These are phyloP conservation scores for Thunnus albacares DNA, from an alignment of 2,797 vertebrate species.

Conservation along the genomic window DNA sequence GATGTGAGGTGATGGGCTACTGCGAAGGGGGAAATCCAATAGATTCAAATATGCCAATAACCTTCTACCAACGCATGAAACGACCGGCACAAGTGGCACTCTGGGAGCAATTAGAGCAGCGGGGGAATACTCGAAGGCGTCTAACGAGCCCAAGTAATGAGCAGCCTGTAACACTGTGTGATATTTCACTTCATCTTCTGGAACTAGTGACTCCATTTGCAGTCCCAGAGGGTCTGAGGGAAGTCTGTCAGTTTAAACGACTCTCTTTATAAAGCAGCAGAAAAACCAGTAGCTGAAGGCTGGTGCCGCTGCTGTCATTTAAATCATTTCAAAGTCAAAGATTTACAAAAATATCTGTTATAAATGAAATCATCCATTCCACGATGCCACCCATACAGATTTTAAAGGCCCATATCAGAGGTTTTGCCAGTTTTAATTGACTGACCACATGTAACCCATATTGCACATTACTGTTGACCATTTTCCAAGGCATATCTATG, in stretches of 20 bases:
- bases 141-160: constrained; percentile 67
- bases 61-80: constrained; percentile 45
- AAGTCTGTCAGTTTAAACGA: constrained; percentile 33
- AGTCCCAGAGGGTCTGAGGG: constrained; percentile 40
- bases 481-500: too few relatives aligned
- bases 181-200: constrained; percentile 60
- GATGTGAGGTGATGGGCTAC: constrained; percentile 16
- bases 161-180: constrained; percentile 46
- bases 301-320: too few relatives aligned
- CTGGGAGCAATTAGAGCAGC: constrained; percentile 73
- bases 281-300: constrained; percentile 3
- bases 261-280: constrained; percentile 5
- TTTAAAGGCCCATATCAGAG: too few relatives aligned
- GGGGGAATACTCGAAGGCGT: constrained; percentile 30
- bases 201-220: constrained; percentile 50
- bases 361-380: not conserved
- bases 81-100: constrained; percentile 36
- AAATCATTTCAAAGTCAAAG: not conserved
- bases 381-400: too few relatives aligned
- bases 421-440: too few relatives aligned
- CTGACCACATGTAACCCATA: too few relatives aligned
- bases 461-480: too few relatives aligned
- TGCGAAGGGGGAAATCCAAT: constrained; percentile 17
- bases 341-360: too few relatives aligned
- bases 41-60: constrained; percentile 60